Evolutionary conservation across 2,888 invertebrate genomes (phyloP).

Genomic region (Halictus quadricinctus): DNA sequence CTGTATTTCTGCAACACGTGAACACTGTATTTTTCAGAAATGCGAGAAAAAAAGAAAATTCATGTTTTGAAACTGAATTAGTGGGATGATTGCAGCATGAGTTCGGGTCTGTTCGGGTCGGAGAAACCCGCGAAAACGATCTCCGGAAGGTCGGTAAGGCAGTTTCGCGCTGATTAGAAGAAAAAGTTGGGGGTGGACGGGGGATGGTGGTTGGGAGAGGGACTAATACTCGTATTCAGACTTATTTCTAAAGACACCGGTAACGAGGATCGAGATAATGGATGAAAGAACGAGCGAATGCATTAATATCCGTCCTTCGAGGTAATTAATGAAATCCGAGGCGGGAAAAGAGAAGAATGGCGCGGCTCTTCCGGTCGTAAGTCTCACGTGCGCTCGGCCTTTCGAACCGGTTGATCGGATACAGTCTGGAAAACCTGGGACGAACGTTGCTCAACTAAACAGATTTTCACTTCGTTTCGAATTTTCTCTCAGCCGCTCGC

Average conservation of each 20-base stretch:
- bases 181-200: background rate
- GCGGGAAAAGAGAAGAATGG: conserved; percentile 4
- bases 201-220: background rate
- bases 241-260: conserved; percentile 44
- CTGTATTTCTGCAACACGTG: background rate
- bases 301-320: conserved; percentile 25
- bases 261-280: conserved; percentile 42
- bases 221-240: conserved; percentile 26
- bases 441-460: background rate
- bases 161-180: conserved; percentile 29
- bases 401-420: conserved; percentile 7
- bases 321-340: conserved; percentile 27
- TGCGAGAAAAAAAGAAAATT: background rate
- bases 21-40: background rate
- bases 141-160: conserved; percentile 24
- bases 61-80: background rate
- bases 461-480: background rate
- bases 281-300: conserved; percentile 27
- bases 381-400: conserved; percentile 8
- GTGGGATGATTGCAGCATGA: no score
- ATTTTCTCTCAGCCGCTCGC: background rate
- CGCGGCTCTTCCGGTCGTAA: conserved; percentile 39
- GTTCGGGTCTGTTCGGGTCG: no score
- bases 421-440: background rate
- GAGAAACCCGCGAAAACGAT: conserved; percentile 27